Evolutionary conservation across 2,888 invertebrate genomes (phyloP).

Genomic region (Lordiphosa andalusiaca): DNA sequence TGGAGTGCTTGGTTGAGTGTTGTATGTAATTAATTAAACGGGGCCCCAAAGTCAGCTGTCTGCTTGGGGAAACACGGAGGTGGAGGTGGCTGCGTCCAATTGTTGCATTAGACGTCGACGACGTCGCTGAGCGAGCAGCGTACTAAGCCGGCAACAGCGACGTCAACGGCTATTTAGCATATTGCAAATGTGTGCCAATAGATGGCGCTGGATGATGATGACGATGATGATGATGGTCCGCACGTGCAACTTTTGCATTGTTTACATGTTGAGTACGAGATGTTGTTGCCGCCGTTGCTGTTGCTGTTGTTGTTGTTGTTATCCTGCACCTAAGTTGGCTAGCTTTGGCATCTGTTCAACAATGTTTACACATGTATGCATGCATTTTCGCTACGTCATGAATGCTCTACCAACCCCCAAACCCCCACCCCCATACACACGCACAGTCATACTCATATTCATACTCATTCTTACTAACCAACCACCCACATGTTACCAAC

Average conservation of each 20-base stretch:
- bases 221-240: conserved; percentile 11
- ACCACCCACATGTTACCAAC: conserved; percentile 8
- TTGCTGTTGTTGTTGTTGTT: conserved; percentile 19
- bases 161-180: conserved; percentile 63
- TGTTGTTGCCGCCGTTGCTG: conserved; percentile 3
- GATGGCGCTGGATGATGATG: conserved; percentile 69
- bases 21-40: conserved; percentile 72
- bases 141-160: conserved; percentile 34
- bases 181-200: conserved; percentile 72
- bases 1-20: conserved; percentile 32
- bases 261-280: conserved; percentile 50
- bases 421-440: conserved; percentile 21
- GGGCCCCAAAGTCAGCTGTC: conserved; percentile 68
- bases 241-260: conserved; percentile 70
- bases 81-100: conserved; percentile 50
- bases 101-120: conserved; percentile 53
- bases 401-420: conserved; percentile 23
- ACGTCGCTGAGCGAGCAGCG: conserved; percentile 10
- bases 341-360: conserved; percentile 19
- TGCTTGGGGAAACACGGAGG: conserved; percentile 1
- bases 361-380: conserved; percentile 9
- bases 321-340: conserved; percentile 40
- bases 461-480: conserved; percentile 20
- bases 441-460: conserved; percentile 32
- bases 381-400: conserved; percentile 38